phyloP scores from a whole-genome alignment of 1,140 invertebrate species.

The Drosophila ficusphila region DNA sequence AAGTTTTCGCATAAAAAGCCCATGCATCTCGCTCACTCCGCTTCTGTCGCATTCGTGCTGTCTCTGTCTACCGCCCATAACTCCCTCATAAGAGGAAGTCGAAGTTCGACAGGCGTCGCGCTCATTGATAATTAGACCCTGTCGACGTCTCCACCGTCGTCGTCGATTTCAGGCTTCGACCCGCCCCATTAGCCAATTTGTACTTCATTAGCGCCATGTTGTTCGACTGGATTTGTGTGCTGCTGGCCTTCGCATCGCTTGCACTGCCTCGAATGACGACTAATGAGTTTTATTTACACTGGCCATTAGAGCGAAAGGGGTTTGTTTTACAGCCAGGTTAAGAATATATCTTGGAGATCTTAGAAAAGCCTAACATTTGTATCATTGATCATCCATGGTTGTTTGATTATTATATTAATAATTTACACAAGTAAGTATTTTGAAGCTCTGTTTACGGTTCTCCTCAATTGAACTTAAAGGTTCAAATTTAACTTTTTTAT shows the following conservation, averaged over 20 bases:
- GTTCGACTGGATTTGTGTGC: conserved; percentile 3
- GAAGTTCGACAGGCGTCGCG: conserved; percentile 50
- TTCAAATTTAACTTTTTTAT: too few relatives aligned
- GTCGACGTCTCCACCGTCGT: conserved; percentile 16
- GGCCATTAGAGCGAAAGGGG: conserved; percentile 1
- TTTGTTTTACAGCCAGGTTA: neutral
- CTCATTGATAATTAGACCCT: conserved; percentile 72
- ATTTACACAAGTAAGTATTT: too few relatives aligned
- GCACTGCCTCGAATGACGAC: conserved; percentile 12
- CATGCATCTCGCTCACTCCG: conserved; percentile 4
- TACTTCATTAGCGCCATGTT: conserved; percentile 72
- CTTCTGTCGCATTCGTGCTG: neutral
- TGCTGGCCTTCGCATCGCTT: conserved; percentile 1
- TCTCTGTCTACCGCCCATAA: conserved; percentile 27
- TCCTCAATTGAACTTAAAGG: too few relatives aligned
- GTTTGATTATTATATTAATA: too few relatives aligned
- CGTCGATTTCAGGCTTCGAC: conserved; percentile 15
- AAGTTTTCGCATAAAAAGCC: conserved; percentile 78
- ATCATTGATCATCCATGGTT: too few relatives aligned
- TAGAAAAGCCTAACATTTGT: too few relatives aligned
- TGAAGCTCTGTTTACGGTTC: too few relatives aligned
- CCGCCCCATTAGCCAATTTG: conserved; percentile 72
- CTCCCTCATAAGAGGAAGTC: conserved; percentile 21
- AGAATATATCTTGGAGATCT: too few relatives aligned
- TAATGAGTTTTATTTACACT: conserved; percentile 48